These are phyloP conservation scores for Rattus norvegicus DNA, from an alignment of 2,113 vertebrate genomes.

Conservation along the genomic window GRCr8 NC_086027.1:77523501-77524000, in stretches of 20 bases:
- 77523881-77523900: neutral
- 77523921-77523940: neutral
- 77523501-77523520: neutral
- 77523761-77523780: neutral
- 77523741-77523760: neutral
- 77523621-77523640: conserved; percentile 14
- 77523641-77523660: neutral
- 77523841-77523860: neutral
- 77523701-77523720: conserved; percentile 6
- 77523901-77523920: neutral
- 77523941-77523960: neutral
- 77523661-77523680: neutral
- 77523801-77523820: conserved; percentile 30
- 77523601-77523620: neutral
- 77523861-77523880: neutral
- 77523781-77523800: neutral
- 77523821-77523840: neutral
- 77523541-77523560: neutral
- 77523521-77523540: neutral
- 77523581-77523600: conserved; percentile 19
- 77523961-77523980: neutral
- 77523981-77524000: neutral
- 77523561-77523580: neutral
- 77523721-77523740: neutral
- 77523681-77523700: neutral